A percentile compares a stretch with the other conserved stretches of the same genome.
Evolutionary conservation across 2,113 vertebrate species (phyloP).

Genomic region (Pyxicephalus adspersus): DNA sequence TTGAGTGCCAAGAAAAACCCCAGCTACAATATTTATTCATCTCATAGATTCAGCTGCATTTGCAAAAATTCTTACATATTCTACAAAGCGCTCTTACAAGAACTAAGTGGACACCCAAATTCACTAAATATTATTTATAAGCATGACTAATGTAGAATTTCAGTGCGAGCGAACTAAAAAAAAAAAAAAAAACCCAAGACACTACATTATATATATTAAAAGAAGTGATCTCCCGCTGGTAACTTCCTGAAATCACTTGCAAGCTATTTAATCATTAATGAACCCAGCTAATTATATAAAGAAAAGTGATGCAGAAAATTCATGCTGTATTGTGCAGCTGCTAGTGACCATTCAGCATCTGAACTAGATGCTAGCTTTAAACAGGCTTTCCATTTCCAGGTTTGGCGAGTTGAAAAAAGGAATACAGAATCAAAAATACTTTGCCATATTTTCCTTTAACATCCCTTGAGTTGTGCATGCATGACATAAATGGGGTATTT

Average conservation of each 20-base stretch:
- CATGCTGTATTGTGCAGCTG: background rate
- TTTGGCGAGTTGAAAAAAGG: too few relatives aligned
- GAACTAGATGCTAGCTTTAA: too few relatives aligned
- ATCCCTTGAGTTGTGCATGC: too few relatives aligned
- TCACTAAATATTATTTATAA: constrained; percentile 51
- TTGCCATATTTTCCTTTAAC: too few relatives aligned
- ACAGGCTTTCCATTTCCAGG: too few relatives aligned
- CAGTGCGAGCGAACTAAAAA: constrained; percentile 43
- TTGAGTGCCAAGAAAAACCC: constrained; percentile 15
- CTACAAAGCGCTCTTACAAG: constrained; percentile 21
- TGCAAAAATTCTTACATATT: constrained; percentile 23
- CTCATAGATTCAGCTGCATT: constrained; percentile 19
- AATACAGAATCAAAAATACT: too few relatives aligned
- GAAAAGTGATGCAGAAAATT: constrained; percentile 15
- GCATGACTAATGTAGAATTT: constrained; percentile 47
- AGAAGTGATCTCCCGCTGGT: constrained; percentile 51
- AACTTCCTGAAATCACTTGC: constrained; percentile 51
- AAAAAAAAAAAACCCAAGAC: background rate
- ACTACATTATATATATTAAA: constrained; percentile 50
- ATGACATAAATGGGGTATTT: too few relatives aligned
- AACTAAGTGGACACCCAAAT: constrained; percentile 42
- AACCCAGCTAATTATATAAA: constrained; percentile 44
- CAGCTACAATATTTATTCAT: constrained; percentile 29
- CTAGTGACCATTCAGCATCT: background rate
- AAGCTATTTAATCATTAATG: constrained; percentile 56